A percentile compares a stretch with the other conserved stretches of the same genome.
These are phyloP conservation scores for Lithodes maja DNA, from an alignment of 2,888 invertebrate species.

Conservation along the genomic window DNA sequence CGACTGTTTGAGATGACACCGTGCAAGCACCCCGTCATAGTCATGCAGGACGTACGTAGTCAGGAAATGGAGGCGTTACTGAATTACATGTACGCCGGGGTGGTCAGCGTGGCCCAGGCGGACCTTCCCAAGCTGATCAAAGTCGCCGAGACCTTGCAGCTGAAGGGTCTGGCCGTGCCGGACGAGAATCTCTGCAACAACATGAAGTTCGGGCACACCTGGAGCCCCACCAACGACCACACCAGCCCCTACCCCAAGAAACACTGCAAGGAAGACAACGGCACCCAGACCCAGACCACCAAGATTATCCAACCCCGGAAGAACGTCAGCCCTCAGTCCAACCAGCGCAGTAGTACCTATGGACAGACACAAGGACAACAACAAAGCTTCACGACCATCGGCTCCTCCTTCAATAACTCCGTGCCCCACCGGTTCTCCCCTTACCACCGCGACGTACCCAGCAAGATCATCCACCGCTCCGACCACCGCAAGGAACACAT, in stretches of 20 bases:
- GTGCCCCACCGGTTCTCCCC: conserved; percentile 43
- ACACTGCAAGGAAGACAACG: conserved; percentile 49
- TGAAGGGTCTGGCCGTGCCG: conserved; percentile 68
- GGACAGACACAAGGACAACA: neutral
- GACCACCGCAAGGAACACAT: conserved; percentile 35
- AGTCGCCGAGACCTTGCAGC: conserved; percentile 64
- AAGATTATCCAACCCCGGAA: conserved; percentile 2
- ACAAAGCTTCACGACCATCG: conserved; percentile 33
- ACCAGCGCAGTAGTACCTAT: neutral
- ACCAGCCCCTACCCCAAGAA: conserved; percentile 59
- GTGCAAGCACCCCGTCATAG: conserved; percentile 68
- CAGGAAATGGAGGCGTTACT: conserved; percentile 66
- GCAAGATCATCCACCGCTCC: conserved; percentile 3
- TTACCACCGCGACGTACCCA: conserved; percentile 13
- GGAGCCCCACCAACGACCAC: conserved; percentile 48
- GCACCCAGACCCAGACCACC: conserved; percentile 30
- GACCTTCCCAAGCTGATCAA: conserved; percentile 65
- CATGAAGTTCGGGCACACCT: conserved; percentile 42
- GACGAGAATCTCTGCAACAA: conserved; percentile 58
- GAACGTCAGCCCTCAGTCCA: conserved; percentile 16
- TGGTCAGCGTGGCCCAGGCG: conserved; percentile 65
- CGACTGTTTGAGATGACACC: conserved; percentile 66
- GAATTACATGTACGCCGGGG: conserved; percentile 70
- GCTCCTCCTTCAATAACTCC: conserved; percentile 16
- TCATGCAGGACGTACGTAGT: conserved; percentile 66